Evolutionary conservation across 1,140 invertebrate genomes (phyloP).

Genomic region (Zophobas atratus): DNA sequence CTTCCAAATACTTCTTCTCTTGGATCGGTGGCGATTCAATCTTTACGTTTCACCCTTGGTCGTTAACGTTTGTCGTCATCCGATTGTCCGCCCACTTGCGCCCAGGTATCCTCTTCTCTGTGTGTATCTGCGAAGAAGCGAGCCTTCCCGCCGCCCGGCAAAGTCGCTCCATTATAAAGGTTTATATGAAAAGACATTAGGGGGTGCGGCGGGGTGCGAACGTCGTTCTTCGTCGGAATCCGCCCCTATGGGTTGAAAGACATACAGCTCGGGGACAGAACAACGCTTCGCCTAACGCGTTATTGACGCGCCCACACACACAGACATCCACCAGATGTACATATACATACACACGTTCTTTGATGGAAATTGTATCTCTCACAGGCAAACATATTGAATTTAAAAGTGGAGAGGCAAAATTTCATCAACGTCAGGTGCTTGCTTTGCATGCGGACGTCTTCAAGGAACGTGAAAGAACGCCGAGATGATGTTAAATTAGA

Average conservation of each 20-base stretch:
- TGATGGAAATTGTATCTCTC: constrained; percentile 46
- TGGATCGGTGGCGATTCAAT: no score
- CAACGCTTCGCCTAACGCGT: constrained; percentile 44
- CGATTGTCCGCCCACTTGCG: no score
- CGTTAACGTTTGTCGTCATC: no score
- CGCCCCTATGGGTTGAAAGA: constrained; percentile 42
- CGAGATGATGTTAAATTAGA: constrained; percentile 39
- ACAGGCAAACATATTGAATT: constrained; percentile 48
- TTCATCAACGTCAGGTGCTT: constrained; percentile 51
- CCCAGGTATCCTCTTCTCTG: no score
- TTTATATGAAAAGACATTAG: constrained; percentile 44
- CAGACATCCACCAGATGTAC: constrained; percentile 24
- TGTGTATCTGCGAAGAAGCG: not conserved
- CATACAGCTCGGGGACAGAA: constrained; percentile 19
- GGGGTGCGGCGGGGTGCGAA: not conserved
- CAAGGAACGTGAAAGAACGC: constrained; percentile 42
- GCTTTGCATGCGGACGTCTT: constrained; percentile 44
- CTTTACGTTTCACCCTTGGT: no score
- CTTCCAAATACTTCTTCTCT: no score
- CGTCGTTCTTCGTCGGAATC: constrained; percentile 30
- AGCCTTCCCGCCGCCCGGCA: not conserved
- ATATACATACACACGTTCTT: constrained; percentile 37
- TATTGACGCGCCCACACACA: constrained; percentile 42
- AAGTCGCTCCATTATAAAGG: constrained; percentile 24
- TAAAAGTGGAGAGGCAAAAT: constrained; percentile 47